Evolutionary conservation across 2,797 vertebrate species (phyloP).

Genomic region (Rhodeus uyekii): DNA sequence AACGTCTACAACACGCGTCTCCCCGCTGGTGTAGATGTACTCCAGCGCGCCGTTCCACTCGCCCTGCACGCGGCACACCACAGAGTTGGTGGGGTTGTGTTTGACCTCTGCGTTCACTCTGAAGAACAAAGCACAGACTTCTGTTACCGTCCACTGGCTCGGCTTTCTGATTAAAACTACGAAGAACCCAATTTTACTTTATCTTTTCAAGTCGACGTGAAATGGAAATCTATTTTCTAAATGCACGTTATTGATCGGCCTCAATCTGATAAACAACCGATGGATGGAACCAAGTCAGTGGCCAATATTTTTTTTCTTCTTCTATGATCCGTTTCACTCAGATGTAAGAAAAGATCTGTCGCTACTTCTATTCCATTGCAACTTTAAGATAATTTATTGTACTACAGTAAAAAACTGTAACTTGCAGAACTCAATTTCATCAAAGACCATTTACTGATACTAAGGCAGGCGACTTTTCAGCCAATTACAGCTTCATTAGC

Average conservation of each 20-base stretch:
- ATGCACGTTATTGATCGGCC: neutral
- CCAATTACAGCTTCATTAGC: neutral
- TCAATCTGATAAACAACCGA: neutral
- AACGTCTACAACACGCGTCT: conserved; percentile 86
- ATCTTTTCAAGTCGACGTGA: neutral
- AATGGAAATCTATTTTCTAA: neutral
- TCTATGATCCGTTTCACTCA: neutral
- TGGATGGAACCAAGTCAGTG: neutral
- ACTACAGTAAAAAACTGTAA: neutral
- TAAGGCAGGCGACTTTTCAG: neutral
- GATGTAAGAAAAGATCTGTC: neutral
- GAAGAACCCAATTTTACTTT: neutral
- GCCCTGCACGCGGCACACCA: conserved; percentile 93
- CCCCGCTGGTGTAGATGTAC: conserved; percentile 88
- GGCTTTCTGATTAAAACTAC: conserved; percentile 35
- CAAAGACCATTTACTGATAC: neutral
- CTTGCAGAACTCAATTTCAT: neutral
- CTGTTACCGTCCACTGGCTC: conserved; percentile 35
- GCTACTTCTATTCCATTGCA: neutral
- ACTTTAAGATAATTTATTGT: neutral
- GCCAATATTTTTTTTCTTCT: neutral
- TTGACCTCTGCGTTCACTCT: conserved; percentile 97
- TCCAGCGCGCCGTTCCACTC: conserved; percentile 96
- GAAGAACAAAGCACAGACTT: conserved; percentile 32
- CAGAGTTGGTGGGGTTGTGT: conserved; percentile 86